Conservation (phyloP, 2,888 invertebrate species). For the Drosophila birchii region DNA sequence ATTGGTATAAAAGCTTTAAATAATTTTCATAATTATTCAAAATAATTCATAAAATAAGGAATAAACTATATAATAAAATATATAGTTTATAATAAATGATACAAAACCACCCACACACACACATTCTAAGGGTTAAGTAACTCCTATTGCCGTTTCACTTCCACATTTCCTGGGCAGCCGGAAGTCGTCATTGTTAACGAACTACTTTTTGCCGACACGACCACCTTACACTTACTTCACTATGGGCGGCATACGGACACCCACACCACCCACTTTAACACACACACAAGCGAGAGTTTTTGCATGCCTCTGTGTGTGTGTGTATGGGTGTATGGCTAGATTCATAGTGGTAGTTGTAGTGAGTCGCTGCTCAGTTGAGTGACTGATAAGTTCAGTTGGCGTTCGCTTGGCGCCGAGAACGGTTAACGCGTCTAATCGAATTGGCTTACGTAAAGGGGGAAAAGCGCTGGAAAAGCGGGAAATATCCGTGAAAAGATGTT, state of each 20-base stretch:
- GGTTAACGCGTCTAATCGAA: conserved; percentile 57
- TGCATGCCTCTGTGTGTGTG: background rate
- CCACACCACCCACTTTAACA: background rate
- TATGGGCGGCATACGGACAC: background rate
- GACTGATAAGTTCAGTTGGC: conserved; percentile 76
- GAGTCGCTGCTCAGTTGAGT: conserved; percentile 56
- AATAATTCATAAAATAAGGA: background rate
- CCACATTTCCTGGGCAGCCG: background rate
- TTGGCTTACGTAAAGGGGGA: conserved; percentile 1
- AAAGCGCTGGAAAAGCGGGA: background rate
- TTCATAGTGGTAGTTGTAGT: conserved; percentile 28
- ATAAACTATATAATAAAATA: too few species aligned
- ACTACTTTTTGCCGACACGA: background rate
- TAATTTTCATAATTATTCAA: background rate
- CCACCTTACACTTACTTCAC: background rate
- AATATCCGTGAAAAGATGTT: conserved; percentile 8
- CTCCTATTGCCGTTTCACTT: background rate
- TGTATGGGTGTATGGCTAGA: background rate
- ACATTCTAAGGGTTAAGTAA: background rate
- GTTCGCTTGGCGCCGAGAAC: conserved; percentile 73
- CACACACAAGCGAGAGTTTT: background rate
- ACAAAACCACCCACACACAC: background rate
- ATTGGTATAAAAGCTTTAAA: background rate
- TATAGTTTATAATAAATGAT: background rate
- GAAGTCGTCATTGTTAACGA: conserved; percentile 2